Base-by-base conservation (phyloP, 2,113 vertebrate species). In the Tragelaphus strepsiceros region DNA sequence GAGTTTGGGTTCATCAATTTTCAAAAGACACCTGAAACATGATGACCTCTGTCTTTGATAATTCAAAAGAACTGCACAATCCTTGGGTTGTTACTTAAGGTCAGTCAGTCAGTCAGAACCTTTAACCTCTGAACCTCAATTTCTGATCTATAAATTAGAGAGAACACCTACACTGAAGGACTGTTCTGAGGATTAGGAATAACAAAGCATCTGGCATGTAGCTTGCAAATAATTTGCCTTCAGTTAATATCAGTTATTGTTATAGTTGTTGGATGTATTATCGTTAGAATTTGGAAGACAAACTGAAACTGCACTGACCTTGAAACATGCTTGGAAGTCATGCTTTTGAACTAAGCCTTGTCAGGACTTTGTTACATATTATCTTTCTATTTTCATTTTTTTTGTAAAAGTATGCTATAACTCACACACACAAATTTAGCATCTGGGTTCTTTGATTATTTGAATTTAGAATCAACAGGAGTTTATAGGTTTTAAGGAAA, bases 391-490 rank as follows among this genome's bases (percentile, higher is more conserved):
- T 94, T 80, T 54, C 24, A 91, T 94, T 74, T 83, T 81, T 81
- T 71, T 89, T 90, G 30, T 96, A 74, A 95, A 95, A 92, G 5
- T 92, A 21, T 46, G 83, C n/a, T 22, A 85, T 90, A 94, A 91
- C 61, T 89, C 28, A 21, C 46, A 53, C 30, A 81, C 30, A 46
- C 90, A 97, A 85, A 77, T 43, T 85, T 39, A 85, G 35, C 88
- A 96, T 97, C 80, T 97, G 80, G 80, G 53, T 24, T 96, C 94
- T 94, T 74, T 94, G 83, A 83, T 88, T 89, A 87, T 93, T 96
- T 92, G 85, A 94, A 96, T 97, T 95, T 58, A 95, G 53, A 96
- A 91, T 89, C 71, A 94, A 97, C 54, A 94, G 67, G 77, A 93
- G 80, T 96, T 97, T 87, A 92, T 39, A 95, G 39, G 7, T 43